Evolutionary conservation across 2,797 vertebrate genomes (phyloP).

Genomic region (Danio choprae): DNA sequence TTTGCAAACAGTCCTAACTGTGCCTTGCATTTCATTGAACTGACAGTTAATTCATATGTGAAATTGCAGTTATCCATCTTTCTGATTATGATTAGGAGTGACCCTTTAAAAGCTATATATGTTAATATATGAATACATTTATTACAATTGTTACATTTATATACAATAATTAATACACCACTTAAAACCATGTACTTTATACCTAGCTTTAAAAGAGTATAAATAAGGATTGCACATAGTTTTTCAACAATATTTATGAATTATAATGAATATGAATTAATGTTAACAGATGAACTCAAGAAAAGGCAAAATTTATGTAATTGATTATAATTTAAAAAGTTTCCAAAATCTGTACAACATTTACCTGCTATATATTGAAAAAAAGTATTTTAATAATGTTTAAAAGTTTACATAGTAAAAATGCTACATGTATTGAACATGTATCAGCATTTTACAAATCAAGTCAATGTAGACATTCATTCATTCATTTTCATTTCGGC

Average conservation of each 20-base stretch:
- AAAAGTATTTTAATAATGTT: background rate
- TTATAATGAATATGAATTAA: too few species aligned
- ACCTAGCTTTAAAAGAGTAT: background rate
- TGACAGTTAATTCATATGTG: background rate
- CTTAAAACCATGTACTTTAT: background rate
- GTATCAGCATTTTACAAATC: background rate
- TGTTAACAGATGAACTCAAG: too few species aligned
- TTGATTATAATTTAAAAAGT: too few species aligned
- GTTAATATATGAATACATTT: background rate
- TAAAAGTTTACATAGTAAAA: background rate
- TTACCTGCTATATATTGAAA: too few species aligned
- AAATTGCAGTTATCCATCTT: background rate
- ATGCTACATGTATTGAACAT: background rate
- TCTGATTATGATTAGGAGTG: conserved; percentile 2
- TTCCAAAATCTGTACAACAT: too few species aligned
- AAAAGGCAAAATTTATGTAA: too few species aligned
- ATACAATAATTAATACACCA: background rate
- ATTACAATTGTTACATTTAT: too few species aligned
- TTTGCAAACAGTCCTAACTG: background rate
- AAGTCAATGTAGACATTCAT: background rate
- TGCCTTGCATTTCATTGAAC: background rate
- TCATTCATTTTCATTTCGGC: too few species aligned
- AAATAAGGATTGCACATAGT: background rate
- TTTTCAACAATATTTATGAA: too few species aligned
- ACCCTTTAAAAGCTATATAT: background rate